Evolutionary conservation across 30 jellyfish, hydroid and myxozoan genomes (phyloP), one percentile per base, ranked within the genome.

Genomic region (Hydra vulgaris): DNA sequence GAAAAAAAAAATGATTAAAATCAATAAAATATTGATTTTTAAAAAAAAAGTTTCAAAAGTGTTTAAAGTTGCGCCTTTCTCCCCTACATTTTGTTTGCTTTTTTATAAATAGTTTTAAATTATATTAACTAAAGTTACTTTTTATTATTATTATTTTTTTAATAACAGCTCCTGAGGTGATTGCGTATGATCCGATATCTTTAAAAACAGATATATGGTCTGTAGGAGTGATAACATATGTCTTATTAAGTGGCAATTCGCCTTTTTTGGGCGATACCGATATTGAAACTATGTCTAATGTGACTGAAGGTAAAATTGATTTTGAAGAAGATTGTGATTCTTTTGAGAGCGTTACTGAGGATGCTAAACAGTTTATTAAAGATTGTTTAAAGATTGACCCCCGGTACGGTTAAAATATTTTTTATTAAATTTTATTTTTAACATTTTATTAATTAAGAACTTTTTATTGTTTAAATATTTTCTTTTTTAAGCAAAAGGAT

Each of bases 171-270:
- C 96, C 96, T 18, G 96, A 89, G 82, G 96, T 89, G 22, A 78
- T 85, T 26, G 80, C 88, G 7, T 70, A 74, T 69, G 89, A 89
- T 22, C 95, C 95, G 40, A 78, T 89, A 8, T 68, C 93, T 0
- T 69, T 89, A 74, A 91, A 89, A 25, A 86, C 80, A 27, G 96
- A 89, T 70, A 89, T 89, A 95, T 89, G 96, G 96, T 89, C 96
- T 8, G n/a, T 89, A 21, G 96, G 96, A 7, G 91, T 86, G 70
- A 89, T 89, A 15, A 85, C 96, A n/a, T 89, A 89, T 74, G 96
- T 89, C 8, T 86, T 89, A 18, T 80, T 89, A 54, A 89, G 96
- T 55, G 96, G 96, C 27, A 77, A 84, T 25, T 89, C 96, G 22
- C 96, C 96, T 18, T 89, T 89, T 54, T 86, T 89, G 86, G 96